phyloP scores from a whole-genome alignment of 1,140 invertebrate species.

The Heliconius himera region DNA sequence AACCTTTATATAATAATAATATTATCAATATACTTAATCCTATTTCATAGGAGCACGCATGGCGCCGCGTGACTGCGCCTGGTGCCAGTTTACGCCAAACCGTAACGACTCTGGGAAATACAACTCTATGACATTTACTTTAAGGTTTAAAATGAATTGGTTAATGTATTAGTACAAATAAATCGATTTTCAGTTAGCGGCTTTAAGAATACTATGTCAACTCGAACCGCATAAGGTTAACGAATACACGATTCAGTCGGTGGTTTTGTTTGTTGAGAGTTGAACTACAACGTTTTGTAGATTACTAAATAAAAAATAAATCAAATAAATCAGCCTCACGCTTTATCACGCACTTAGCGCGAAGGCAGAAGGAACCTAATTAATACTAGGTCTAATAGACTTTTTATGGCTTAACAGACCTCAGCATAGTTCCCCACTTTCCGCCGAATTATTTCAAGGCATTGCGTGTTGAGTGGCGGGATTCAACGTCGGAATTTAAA shows the following conservation, averaged over 20 bases:
- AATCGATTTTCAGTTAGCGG: constrained; percentile 15
- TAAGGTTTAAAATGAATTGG: neutral
- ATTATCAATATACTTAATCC: constrained; percentile 8
- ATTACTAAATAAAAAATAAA: no score
- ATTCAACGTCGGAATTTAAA: no score
- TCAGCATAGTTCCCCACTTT: no score
- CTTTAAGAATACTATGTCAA: constrained; percentile 12
- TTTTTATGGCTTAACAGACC: no score
- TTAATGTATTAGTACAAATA: neutral
- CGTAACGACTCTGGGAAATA: neutral
- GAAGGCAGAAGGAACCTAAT: no score
- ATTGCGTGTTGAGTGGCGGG: no score
- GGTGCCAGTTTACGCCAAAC: neutral
- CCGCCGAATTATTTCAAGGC: no score
- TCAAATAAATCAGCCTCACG: no score
- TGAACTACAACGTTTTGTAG: no score
- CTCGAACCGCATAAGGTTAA: constrained; percentile 8
- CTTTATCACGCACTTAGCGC: no score
- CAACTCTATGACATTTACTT: neutral
- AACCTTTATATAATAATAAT: constrained; percentile 7
- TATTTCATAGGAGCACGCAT: neutral
- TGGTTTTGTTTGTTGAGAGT: neutral
- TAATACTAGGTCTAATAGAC: no score
- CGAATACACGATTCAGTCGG: constrained; percentile 1
- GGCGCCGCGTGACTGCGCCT: constrained; percentile 14